Conservation (phyloP, 1,140 invertebrate genomes). For the Drosophila nigrodunni region DNA sequence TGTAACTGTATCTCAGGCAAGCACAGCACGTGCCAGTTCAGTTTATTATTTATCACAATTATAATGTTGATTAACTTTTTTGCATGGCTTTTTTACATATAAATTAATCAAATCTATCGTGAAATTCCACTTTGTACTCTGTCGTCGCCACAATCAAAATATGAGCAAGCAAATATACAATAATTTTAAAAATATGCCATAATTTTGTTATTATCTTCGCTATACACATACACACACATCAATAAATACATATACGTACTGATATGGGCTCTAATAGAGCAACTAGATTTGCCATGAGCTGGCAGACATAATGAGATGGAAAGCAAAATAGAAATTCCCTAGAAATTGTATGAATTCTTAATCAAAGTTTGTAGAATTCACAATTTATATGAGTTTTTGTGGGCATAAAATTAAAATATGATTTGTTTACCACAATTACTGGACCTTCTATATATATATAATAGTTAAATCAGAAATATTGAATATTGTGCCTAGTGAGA, state of each 20-base stretch:
- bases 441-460: too few relatives aligned
- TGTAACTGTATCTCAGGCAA: constrained; percentile 5
- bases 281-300: neutral
- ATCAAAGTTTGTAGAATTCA: neutral
- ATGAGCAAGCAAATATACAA: constrained; percentile 24
- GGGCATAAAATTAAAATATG: neutral
- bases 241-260: neutral
- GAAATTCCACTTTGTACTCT: constrained; percentile 4
- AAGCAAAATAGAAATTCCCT: neutral
- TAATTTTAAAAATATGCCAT: constrained; percentile 14
- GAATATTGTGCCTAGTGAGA: too few relatives aligned
- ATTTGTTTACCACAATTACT: neutral
- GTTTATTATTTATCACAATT: constrained; percentile 15
- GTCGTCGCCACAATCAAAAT: constrained; percentile 15
- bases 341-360: neutral
- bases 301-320: constrained; percentile 4
- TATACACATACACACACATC: neutral
- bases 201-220: constrained; percentile 33
- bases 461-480: too few relatives aligned
- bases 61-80: constrained; percentile 5
- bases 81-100: constrained; percentile 2
- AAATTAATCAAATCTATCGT: constrained; percentile 27
- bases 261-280: neutral
- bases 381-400: neutral
- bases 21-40: constrained; percentile 13